Percentiles rank a stretch among this genome's conserved stretches.
phyloP scores from a whole-genome alignment of 2,797 vertebrate genomes.

The Clarias platycephalus region DNA sequence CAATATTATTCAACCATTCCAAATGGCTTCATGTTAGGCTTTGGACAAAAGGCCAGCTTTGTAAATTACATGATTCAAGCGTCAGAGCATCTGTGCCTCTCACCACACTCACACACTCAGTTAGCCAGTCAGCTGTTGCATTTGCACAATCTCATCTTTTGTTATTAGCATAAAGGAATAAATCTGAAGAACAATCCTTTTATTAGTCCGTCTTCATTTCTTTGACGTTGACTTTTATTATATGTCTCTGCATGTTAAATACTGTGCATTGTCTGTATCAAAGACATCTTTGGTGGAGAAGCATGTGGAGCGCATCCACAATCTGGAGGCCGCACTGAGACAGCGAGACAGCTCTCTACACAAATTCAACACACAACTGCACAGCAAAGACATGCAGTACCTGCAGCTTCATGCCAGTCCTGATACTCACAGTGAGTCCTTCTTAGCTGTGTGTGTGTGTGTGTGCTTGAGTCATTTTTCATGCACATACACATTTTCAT shows the following conservation, averaged over 20 bases:
- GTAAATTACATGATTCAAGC: conserved; percentile 55
- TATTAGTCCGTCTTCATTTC: conserved; percentile 11
- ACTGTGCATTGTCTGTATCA: conserved; percentile 27
- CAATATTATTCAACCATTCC: conserved; percentile 54
- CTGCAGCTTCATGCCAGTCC: conserved; percentile 83
- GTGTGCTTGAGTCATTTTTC: neutral
- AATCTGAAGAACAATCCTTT: conserved; percentile 30
- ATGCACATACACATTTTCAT: conserved; percentile 14
- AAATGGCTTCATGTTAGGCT: conserved; percentile 54
- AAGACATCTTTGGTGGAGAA: conserved; percentile 92
- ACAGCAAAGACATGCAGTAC: conserved; percentile 89
- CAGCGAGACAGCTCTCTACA: conserved; percentile 85
- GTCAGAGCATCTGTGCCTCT: conserved; percentile 49
- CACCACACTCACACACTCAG: conserved; percentile 49
- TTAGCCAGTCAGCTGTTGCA: conserved; percentile 51
- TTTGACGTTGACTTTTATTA: conserved; percentile 17
- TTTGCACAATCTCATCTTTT: conserved; percentile 49
- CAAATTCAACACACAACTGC: conserved; percentile 82
- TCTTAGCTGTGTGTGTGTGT: conserved; percentile 1
- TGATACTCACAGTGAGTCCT: conserved; percentile 74
- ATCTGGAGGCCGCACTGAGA: conserved; percentile 86
- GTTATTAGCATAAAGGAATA: conserved; percentile 40
- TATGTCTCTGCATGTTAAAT: conserved; percentile 18
- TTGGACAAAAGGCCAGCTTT: conserved; percentile 47
- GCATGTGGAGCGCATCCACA: conserved; percentile 88